A percentile compares a stretch with the other conserved stretches of the same genome.
Conservation (phyloP, 2,113 vertebrate genomes). For the Scatophagus argus region DNA sequence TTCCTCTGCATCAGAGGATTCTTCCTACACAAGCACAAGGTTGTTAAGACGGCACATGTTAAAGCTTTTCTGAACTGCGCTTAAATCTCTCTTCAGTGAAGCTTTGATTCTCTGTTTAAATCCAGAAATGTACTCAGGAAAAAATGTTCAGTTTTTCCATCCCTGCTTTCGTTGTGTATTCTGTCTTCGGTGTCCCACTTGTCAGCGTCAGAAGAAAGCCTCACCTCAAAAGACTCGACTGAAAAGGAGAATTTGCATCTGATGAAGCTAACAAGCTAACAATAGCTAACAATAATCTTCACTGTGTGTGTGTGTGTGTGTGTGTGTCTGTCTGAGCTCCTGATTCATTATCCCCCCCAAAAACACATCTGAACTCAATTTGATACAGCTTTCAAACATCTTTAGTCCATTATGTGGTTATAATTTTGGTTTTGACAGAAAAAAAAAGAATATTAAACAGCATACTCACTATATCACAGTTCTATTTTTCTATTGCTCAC, state of each 20-base stretch:
- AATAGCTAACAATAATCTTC: conserved; percentile 2
- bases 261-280: conserved; percentile 37
- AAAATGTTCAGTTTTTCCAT: background rate
- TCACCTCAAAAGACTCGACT: conserved; percentile 22
- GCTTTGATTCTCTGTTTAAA: conserved; percentile 8
- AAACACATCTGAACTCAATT: conserved; percentile 38
- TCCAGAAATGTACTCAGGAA: conserved; percentile 21
- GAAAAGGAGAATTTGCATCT: conserved; percentile 51
- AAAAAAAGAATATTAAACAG: conserved; percentile 19
- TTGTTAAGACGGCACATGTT: background rate
- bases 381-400: conserved; percentile 33
- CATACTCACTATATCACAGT: background rate
- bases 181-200: conserved; percentile 40
- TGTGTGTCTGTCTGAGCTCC: background rate
- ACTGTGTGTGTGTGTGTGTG: conserved; percentile 9
- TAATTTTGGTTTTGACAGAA: conserved; percentile 7
- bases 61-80: conserved; percentile 5
- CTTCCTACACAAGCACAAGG: background rate
- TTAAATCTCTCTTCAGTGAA: conserved; percentile 7
- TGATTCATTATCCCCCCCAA: conserved; percentile 3
- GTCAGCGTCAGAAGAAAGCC: conserved; percentile 7
- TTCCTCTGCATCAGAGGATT: conserved; percentile 2
- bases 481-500: background rate
- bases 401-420: conserved; percentile 40
- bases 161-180: background rate